Evolutionary conservation across 2,888 invertebrate genomes (phyloP), one percentile per base, ranked within the genome.

Genomic region (Leucania comma): DNA sequence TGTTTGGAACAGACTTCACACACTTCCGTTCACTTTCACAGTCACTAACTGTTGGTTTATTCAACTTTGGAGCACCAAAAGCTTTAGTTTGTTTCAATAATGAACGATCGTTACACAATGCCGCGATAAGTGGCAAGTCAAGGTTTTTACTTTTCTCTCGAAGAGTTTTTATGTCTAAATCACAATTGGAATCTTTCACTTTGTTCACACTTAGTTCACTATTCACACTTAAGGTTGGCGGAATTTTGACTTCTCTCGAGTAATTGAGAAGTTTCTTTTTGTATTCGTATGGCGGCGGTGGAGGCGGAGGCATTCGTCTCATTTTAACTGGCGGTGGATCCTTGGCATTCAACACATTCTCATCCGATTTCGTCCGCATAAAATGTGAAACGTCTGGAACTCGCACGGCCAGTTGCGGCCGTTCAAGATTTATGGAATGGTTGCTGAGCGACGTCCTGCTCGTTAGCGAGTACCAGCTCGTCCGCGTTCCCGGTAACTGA

Each of bases 61-160:
- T 89, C 86, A 90, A 97, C 91, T 98, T 98, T 66, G 98, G 97
- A 96, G 97, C 97, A 80, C 98, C 98, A 90, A 98, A 98, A 29
- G 98, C 98, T 92, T 98, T 98, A 63, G 98, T 98, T 94, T 98
- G 98, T 93, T 98, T 98, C 72, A 98, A 96, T 88, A 99, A 96
- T 73, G 98, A 98, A 72, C 98, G 97, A 93, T 99, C 99, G 91
- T 99, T 99, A 96, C 99, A 99, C 84, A 99, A 96, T 20, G 99
- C 99, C 73, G 98, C 98, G 90, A 99, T 99, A 75, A 99, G 96
- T 26, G 99, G 99, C 92, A 99, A 96, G 94, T 99, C 98, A 88
- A 99, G 96, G 91, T 98, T 98, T 90, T 98, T 98, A 94, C 98
- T 98, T 94, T 98, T 98, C 93, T 98, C 98, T 72, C 98, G 97